Evolutionary conservation across 2,113 vertebrate genomes (phyloP), one percentile per base, ranked within the genome.

Genomic region (Baryphthengus martii): DNA sequence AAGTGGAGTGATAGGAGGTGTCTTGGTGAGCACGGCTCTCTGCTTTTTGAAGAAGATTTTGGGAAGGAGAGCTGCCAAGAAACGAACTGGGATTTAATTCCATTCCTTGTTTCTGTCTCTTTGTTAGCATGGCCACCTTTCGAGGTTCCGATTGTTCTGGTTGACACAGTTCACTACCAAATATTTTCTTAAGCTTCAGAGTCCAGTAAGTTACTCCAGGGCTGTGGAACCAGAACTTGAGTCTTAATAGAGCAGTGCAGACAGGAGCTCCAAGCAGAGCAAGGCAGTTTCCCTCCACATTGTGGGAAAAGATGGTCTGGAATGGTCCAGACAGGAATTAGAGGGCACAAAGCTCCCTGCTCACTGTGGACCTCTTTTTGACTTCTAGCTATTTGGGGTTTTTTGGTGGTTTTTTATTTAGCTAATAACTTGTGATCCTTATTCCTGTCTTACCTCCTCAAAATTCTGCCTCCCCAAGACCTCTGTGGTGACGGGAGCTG

Each of bases 331-430:
- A 4, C 0, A 15, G 85, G 72, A 66, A 29, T 10, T 50, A 10
- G 26, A 75, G 56, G 52, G 21, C 35, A 19, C 44, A 28, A 79
- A 86, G 62, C 21, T 8, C 39, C 1, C 29, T 77, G 37, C 55
- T 71, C 4, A 7, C 68, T 4, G 2, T 8, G 29, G 23, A 10
- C 7, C 33, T 78, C 50, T 25, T 24, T 39, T 80, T 52, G 35
- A 45, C 35, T 11, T 59, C 8, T 4, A 11, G 13, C 2, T 75
- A 13, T 44, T 33, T 7, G 42, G 20, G 14, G 1, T 0, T 4
- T 26, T 31, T 61, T n/a, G 19, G 42, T 17, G 14, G 1, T 0
- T 4, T 26, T 31, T 61, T n/a, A 21, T 61, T 66, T 40, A 31
- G 17, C 50, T 71, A 31, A 35, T 33, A 45, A 40, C 12, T 56